Evolutionary conservation across 2,113 vertebrate genomes (phyloP).

Genomic region (Gymnogyps californianus): DNA sequence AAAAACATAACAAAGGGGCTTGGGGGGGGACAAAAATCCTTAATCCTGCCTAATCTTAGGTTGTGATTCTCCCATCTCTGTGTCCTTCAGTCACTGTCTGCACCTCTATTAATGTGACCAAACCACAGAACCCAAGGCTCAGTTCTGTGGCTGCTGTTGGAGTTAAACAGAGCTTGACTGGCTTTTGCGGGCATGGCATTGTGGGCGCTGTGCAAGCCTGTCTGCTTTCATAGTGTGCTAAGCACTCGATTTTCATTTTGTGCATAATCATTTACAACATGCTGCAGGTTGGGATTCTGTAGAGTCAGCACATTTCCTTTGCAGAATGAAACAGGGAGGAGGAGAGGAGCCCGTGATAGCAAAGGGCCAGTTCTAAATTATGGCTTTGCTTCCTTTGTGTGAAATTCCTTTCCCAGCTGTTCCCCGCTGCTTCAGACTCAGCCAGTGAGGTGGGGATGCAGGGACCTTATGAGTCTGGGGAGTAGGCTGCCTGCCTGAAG

Average conservation of each 20-base stretch:
- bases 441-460: not conserved
- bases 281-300: not conserved
- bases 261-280: not conserved
- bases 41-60: not conserved
- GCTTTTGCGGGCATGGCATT: not conserved
- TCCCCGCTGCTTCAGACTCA: not conserved
- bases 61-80: not conserved
- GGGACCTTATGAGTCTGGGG: not conserved
- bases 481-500: not conserved
- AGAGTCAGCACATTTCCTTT: not conserved
- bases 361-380: not conserved
- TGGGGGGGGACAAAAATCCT: not conserved
- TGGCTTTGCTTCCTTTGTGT: not conserved
- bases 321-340: not conserved
- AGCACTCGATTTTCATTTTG: not conserved
- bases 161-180: not conserved
- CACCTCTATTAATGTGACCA: not conserved
- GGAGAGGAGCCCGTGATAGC: not conserved
- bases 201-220: not conserved
- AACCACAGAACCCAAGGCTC: not conserved
- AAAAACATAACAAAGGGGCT: not conserved
- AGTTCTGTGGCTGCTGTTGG: not conserved
- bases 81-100: not conserved
- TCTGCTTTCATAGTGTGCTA: not conserved
- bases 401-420: not conserved